Evolutionary conservation across 2,888 invertebrate species (phyloP).

Genomic region (Sinhomidia bicolor): DNA sequence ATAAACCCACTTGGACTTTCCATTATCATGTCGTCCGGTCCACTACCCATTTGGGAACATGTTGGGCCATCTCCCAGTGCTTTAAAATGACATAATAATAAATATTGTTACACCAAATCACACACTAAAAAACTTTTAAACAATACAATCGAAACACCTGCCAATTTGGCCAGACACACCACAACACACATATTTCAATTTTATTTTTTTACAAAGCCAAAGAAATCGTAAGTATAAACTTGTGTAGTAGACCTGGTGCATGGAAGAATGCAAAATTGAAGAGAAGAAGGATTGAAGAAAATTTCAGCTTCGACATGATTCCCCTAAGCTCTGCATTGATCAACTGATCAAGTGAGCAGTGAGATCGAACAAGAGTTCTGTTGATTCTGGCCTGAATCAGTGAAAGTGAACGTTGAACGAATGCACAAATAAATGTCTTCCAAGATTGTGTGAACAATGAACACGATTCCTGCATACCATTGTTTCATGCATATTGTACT

Average conservation of each 20-base stretch:
- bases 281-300: constrained; percentile 37
- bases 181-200: not conserved
- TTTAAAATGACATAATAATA: constrained; percentile 35
- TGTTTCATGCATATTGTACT: constrained; percentile 2
- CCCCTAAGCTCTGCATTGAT: constrained; percentile 61
- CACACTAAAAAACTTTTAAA: not conserved
- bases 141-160: not conserved
- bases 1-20: constrained; percentile 56
- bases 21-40: constrained; percentile 74
- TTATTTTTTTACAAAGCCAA: constrained; percentile 18
- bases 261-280: constrained; percentile 54
- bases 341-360: constrained; percentile 61
- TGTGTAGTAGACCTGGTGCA: constrained; percentile 43
- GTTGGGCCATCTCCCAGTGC: constrained; percentile 69
- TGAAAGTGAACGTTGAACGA: constrained; percentile 52
- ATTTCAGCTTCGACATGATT: constrained; percentile 63
- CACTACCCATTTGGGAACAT: constrained; percentile 70
- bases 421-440: constrained; percentile 2
- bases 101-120: not conserved
- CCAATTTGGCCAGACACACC: not conserved
- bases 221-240: not conserved
- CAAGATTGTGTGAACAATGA: constrained; percentile 22
- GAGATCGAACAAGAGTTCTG: not conserved
- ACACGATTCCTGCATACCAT: not conserved
- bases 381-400: constrained; percentile 46